phyloP scores from a whole-genome alignment of 35 echinoderm and acorn worm species.

The Holothuria glaberrima region DNA sequence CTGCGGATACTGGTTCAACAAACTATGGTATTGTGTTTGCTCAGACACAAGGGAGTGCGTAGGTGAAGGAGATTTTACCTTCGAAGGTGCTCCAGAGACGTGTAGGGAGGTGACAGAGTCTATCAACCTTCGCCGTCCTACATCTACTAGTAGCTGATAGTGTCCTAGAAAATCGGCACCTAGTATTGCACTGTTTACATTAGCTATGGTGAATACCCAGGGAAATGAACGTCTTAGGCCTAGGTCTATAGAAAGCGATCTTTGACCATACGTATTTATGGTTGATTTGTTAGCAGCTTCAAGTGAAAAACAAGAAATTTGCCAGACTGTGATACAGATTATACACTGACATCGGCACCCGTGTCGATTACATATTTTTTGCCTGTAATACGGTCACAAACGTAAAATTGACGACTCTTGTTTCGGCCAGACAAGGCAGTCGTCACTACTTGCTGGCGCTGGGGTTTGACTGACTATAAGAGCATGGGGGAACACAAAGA shows the following conservation, averaged over 20 bases:
- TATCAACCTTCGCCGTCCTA: conserved; percentile 18
- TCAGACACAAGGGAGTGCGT: neutral
- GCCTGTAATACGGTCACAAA: conserved; percentile 16
- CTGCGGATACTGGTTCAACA: neutral
- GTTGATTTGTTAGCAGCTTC: conserved; percentile 11
- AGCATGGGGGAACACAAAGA: neutral
- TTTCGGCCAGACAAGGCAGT: conserved; percentile 13
- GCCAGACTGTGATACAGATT: neutral
- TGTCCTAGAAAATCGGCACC: conserved; percentile 65
- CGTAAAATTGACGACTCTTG: conserved; percentile 17
- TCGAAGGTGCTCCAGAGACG: neutral
- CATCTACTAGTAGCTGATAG: conserved; percentile 49
- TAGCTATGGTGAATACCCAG: conserved; percentile 59
- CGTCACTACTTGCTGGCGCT: conserved; percentile 38
- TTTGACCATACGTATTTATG: neutral
- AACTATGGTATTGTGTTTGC: neutral
- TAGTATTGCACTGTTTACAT: conserved; percentile 45
- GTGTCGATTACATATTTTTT: conserved; percentile 16
- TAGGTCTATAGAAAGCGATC: neutral
- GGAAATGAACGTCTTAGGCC: neutral
- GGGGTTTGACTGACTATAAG: conserved; percentile 9
- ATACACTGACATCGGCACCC: conserved; percentile 37
- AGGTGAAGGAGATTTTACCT: conserved; percentile 4
- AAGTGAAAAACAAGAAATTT: neutral
- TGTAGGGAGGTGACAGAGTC: conserved; percentile 41